These are phyloP conservation scores for Drosophila setosimentum DNA, from an alignment of 2,888 invertebrate species.

Conservation along the genomic window DNA sequence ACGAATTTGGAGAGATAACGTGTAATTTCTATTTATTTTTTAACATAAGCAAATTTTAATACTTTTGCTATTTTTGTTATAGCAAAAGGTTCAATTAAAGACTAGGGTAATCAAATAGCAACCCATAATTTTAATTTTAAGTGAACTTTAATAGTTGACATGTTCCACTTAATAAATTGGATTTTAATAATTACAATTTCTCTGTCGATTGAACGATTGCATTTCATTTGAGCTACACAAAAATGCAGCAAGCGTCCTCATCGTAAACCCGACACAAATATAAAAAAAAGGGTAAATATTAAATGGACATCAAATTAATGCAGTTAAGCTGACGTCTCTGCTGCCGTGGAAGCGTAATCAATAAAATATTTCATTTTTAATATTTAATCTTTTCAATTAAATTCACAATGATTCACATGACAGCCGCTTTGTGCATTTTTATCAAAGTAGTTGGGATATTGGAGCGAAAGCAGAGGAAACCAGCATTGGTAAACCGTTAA, in stretches of 20 bases:
- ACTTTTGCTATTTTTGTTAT: neutral
- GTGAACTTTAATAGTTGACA: neutral
- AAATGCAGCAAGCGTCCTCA: slow-evolving; percentile 7
- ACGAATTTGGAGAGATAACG: no score
- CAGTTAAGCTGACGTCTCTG: slow-evolving; percentile 48
- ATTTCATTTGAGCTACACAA: slow-evolving; percentile 26
- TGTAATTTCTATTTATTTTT: no score
- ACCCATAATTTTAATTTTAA: neutral
- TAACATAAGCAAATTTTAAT: no score
- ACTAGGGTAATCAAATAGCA: neutral
- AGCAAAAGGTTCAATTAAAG: neutral
- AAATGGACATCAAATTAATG: slow-evolving; percentile 52
- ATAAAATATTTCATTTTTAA: slow-evolving; percentile 77
- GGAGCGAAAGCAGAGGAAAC: slow-evolving; percentile 26
- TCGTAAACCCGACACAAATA: slow-evolving; percentile 5
- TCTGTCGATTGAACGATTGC: slow-evolving; percentile 17
- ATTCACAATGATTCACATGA: slow-evolving; percentile 64
- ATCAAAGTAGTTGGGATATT: slow-evolving; percentile 34
- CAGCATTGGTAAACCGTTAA: slow-evolving; percentile 51
- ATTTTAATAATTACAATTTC: neutral
- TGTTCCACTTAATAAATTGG: slow-evolving; percentile 2
- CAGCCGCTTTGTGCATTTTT: slow-evolving; percentile 24
- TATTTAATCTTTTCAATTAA: slow-evolving; percentile 79
- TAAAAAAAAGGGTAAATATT: slow-evolving; percentile 16
- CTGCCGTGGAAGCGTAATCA: slow-evolving; percentile 41